These are phyloP conservation scores for Hemiscyllium ocellatum DNA, from an alignment of 2,113 vertebrate genomes.

Conservation along the genomic window DNA sequence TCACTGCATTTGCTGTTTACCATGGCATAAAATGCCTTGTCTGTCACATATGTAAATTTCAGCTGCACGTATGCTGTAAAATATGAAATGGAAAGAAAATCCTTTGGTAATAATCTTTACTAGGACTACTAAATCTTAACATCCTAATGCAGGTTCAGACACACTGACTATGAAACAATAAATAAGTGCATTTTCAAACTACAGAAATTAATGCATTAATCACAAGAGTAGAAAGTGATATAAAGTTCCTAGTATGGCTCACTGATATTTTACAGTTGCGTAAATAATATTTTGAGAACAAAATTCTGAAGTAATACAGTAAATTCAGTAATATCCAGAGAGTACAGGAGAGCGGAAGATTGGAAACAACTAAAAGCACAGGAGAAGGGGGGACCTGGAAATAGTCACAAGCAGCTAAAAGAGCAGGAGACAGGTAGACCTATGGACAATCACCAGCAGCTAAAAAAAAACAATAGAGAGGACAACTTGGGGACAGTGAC, in stretches of 20 bases:
- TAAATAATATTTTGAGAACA: background rate
- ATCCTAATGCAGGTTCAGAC: background rate
- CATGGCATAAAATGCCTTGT: slow-evolving; percentile 37
- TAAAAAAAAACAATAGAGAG: no score
- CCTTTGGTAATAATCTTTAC: background rate
- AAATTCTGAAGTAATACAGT: background rate
- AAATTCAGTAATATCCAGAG: background rate
- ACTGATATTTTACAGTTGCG: background rate
- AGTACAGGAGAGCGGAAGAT: no score
- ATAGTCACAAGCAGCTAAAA: no score
- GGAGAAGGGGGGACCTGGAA: no score
- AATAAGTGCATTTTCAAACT: background rate
- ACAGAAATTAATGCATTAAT: background rate
- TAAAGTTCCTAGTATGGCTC: background rate
- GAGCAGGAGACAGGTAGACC: no score
- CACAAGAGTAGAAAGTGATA: background rate
- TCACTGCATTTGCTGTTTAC: slow-evolving; percentile 37
- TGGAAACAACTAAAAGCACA: no score
- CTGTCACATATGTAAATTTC: slow-evolving; percentile 32
- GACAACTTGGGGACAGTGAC: no score
- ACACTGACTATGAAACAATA: background rate
- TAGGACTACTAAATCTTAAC: background rate
- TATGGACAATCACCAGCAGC: no score
- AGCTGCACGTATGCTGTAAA: slow-evolving; percentile 32
- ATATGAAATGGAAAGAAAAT: background rate